These are phyloP conservation scores for Xestoiulus laeticollis DNA, from an alignment of 2,888 invertebrate species.

Conservation along the genomic window DNA sequence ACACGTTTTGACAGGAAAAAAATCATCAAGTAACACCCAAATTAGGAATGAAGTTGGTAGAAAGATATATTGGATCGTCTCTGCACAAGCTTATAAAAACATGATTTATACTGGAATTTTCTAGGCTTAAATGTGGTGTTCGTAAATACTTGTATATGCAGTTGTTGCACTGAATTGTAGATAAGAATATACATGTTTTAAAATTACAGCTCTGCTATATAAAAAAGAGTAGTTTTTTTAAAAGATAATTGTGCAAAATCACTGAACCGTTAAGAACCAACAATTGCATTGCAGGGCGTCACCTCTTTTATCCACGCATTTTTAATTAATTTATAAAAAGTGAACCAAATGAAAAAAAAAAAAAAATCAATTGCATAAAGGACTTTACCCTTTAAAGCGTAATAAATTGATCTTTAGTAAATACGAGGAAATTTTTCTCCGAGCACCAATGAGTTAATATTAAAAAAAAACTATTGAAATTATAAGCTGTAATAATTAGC, in stretches of 20 bases:
- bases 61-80: too few species aligned
- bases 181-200: too few species aligned
- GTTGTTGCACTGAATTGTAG: not conserved
- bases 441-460: not conserved
- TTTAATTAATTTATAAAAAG: not conserved
- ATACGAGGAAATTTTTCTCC: not conserved
- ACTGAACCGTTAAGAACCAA: not conserved
- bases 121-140: too few species aligned
- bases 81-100: too few species aligned
- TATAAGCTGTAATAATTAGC: not conserved
- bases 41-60: not conserved
- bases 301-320: not conserved
- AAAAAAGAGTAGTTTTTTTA: not conserved
- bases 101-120: too few species aligned
- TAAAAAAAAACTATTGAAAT: not conserved
- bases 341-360: not conserved
- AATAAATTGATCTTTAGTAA: not conserved
- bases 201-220: too few species aligned
- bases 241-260: not conserved
- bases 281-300: not conserved
- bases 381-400: not conserved
- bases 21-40: not conserved
- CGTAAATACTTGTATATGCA: too few species aligned
- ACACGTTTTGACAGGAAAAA: not conserved
- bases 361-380: constrained; percentile 48